Percentiles rank a stretch among this genome's conserved stretches.
Evolutionary conservation across 2,797 vertebrate species (phyloP).

Genomic region (Acipenser oxyrinchus): DNA sequence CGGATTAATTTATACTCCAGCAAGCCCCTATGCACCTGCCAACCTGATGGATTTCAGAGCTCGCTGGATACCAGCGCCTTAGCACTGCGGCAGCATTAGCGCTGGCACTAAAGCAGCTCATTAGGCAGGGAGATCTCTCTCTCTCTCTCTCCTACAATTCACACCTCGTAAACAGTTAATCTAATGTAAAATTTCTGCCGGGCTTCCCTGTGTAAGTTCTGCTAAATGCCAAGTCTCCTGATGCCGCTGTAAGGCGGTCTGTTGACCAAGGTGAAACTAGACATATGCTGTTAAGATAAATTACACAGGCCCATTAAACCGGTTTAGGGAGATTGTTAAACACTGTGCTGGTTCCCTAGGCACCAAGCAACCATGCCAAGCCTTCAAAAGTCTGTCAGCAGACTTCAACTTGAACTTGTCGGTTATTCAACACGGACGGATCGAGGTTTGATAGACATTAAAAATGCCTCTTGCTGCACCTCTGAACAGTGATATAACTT

Average conservation of each 20-base stretch:
- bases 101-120: conserved; percentile 23
- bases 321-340: conserved; percentile 11
- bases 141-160: conserved; percentile 4
- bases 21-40: conserved; percentile 24
- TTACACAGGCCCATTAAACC: conserved; percentile 11
- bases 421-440: no score
- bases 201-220: not conserved
- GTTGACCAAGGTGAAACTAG: conserved; percentile 6
- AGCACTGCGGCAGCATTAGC: conserved; percentile 2
- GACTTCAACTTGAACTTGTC: no score
- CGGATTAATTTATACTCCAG: conserved; percentile 34
- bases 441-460: no score
- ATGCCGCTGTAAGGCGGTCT: not conserved
- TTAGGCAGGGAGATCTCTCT: conserved; percentile 17
- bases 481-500: no score
- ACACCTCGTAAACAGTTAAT: conserved; percentile 18
- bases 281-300: conserved; percentile 11
- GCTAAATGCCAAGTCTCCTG: not conserved
- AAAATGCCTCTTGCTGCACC: no score
- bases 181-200: conserved; percentile 18
- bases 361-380: no score
- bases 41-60: conserved; percentile 30
- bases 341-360: not conserved
- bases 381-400: no score
- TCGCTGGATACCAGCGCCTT: conserved; percentile 21